These are phyloP conservation scores for Plecturocebus donacophilus DNA, from an alignment of 2,113 vertebrate species.

Conservation along the genomic window DNA sequence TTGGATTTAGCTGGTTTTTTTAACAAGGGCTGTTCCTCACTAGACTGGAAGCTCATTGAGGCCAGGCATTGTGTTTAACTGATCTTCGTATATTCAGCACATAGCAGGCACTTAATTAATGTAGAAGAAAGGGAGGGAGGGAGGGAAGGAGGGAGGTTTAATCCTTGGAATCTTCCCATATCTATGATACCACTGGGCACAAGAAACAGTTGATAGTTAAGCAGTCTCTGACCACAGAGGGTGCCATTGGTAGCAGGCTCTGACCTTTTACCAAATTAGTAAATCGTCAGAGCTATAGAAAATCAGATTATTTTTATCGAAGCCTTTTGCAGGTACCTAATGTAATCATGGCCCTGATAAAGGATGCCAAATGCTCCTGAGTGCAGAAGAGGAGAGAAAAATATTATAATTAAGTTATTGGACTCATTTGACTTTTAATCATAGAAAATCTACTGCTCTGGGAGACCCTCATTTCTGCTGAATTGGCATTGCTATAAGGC, in stretches of 20 bases:
- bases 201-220: background rate
- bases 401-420: background rate
- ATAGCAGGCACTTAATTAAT: background rate
- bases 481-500: background rate
- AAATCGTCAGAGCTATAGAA: background rate
- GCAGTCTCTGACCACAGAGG: background rate
- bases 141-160: background rate
- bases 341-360: background rate
- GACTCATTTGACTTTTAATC: background rate
- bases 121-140: background rate
- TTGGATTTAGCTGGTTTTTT: background rate
- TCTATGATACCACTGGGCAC: background rate
- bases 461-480: background rate
- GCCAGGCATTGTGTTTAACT: background rate
- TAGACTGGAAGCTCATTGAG: background rate
- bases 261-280: background rate
- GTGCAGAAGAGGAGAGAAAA: background rate
- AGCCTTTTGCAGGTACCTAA: background rate
- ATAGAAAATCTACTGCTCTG: background rate
- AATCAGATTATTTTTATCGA: background rate
- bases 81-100: background rate
- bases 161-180: background rate
- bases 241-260: background rate
- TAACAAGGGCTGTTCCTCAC: background rate
- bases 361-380: conserved; percentile 5